phyloP scores from a whole-genome alignment of 2,888 invertebrate species.

The Drosophila peninsularis region DNA sequence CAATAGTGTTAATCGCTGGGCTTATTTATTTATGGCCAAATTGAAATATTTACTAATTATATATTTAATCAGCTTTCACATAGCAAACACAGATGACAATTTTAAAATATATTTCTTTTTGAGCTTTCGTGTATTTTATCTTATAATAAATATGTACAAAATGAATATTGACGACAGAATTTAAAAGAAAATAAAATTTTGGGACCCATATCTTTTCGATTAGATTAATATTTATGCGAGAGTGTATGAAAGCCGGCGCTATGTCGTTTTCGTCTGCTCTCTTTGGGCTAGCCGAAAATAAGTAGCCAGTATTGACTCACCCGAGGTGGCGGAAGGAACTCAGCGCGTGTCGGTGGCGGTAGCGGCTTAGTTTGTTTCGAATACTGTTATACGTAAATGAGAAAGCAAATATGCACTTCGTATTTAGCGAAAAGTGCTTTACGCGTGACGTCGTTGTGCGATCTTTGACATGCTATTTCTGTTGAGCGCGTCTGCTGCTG shows the following conservation, averaged over 20 bases:
- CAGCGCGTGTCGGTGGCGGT: conserved; percentile 12
- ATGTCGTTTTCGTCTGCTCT: background rate
- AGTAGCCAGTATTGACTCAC: conserved; percentile 51
- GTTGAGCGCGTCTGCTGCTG: conserved; percentile 22
- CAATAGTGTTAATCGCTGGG: background rate
- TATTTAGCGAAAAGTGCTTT: conserved; percentile 31
- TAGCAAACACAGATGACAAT: background rate
- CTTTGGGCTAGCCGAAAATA: conserved; percentile 9
- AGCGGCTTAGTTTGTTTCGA: conserved; percentile 1
- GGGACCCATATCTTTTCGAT: background rate
- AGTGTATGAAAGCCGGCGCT: conserved; percentile 14
- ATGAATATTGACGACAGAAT: background rate
- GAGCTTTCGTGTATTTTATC: background rate
- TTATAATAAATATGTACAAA: background rate
- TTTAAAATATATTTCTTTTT: background rate
- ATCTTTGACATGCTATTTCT: conserved; percentile 44
- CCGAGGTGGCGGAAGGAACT: conserved; percentile 30
- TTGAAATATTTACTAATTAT: conserved; percentile 6
- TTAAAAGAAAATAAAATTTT: background rate
- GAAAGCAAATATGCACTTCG: conserved; percentile 50
- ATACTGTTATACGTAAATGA: conserved; percentile 7
- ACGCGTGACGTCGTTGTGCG: conserved; percentile 60
- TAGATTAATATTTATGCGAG: conserved; percentile 18
- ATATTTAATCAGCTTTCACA: conserved; percentile 11
- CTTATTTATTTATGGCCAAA: conserved; percentile 4